Evolutionary conservation across 2,113 vertebrate species (phyloP), one percentile per base, ranked within the genome.

Genomic region (Athene cunicularia): DNA sequence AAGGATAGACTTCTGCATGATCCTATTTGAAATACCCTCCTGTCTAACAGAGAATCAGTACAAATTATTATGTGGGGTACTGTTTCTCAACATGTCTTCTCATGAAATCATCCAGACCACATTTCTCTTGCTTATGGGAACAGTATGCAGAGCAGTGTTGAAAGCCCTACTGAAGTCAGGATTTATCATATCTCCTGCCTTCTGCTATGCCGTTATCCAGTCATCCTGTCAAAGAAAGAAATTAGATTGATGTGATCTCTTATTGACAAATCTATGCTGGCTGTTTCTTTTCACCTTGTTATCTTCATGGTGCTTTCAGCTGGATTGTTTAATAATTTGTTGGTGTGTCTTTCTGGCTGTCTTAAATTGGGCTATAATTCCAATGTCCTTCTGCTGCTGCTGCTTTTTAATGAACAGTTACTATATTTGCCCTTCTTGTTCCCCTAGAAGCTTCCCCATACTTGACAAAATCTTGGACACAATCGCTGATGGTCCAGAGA

Each of bases 141-240:
- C 27, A 60, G 47, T 72, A 56, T 86, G 81, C 49, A 90, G 62
- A 93, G 20, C 24, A 0, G 22, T 66, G 67, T 80, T 94, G 90
- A 92, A 95, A 96, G 45, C 85, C 50, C 41, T 59, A 6, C 33
- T 86, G 63, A 93, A 90, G 62, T 80, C 58, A 82, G n/a, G 71
- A 92, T 95, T 95, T 92, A 86, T 93, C 90, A 92, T 82, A 68
- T 80, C 62, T 80, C 80, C 63, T 92, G 58, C 92, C 43, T 91
- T 94, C 84, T 88, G 35, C 67, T 91, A n/a, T 4, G 7, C 60
- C 64, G 66, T 80, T 95, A 92, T 86, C 74, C 77, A 76, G 58
- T 76, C 55, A 77, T 55, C 67, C 85, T 96, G 85, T 90, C 81
- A 93, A 91, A 96, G 80, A 75, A 90, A 95, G 52, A 95, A 91